A percentile compares a stretch with the other conserved stretches of the same genome.
Conservation (phyloP, 1,140 invertebrate species). For the Sminthurinus signatus region DNA sequence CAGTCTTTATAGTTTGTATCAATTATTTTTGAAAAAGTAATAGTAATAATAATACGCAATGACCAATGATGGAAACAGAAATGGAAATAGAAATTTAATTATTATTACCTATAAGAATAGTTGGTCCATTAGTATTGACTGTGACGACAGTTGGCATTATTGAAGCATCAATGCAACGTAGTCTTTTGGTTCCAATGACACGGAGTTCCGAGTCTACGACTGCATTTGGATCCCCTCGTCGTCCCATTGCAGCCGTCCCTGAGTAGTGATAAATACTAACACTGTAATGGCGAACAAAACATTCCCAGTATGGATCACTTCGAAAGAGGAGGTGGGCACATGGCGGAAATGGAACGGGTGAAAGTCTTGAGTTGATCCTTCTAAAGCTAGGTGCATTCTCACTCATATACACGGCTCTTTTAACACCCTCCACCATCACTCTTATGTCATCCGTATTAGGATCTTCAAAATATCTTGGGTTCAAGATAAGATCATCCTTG, state of each 20-base stretch:
- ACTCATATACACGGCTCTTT: conserved; percentile 37
- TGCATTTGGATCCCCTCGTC: conserved; percentile 37
- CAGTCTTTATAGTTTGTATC: too few species aligned
- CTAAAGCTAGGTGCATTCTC: conserved; percentile 38
- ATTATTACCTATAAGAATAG: conserved; percentile 30
- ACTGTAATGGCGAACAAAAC: conserved; percentile 24
- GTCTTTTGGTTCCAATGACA: conserved; percentile 28
- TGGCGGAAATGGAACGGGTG: conserved; percentile 17
- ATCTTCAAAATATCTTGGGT: conserved; percentile 41
- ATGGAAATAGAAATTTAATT: too few species aligned
- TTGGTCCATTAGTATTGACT: conserved; percentile 43
- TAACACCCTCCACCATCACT: conserved; percentile 40
- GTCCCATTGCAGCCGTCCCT: conserved; percentile 26
- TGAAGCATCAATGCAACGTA: conserved; percentile 46
- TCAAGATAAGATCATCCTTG: conserved; percentile 28
- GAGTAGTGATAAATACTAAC: conserved; percentile 41
- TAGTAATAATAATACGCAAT: too few species aligned
- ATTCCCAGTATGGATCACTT: conserved; percentile 31
- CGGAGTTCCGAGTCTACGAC: conserved; percentile 33
- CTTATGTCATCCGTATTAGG: conserved; percentile 29
- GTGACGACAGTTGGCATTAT: conserved; percentile 45
- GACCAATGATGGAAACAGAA: too few species aligned
- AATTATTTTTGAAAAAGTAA: too few species aligned
- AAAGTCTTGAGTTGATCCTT: conserved; percentile 7
- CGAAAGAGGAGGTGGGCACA: conserved; percentile 23